Percentiles rank a stretch among this genome's conserved stretches.
These are phyloP conservation scores for Scotopteryx bipunctaria DNA, from an alignment of 2,888 invertebrate genomes.

Conservation along the genomic window DNA sequence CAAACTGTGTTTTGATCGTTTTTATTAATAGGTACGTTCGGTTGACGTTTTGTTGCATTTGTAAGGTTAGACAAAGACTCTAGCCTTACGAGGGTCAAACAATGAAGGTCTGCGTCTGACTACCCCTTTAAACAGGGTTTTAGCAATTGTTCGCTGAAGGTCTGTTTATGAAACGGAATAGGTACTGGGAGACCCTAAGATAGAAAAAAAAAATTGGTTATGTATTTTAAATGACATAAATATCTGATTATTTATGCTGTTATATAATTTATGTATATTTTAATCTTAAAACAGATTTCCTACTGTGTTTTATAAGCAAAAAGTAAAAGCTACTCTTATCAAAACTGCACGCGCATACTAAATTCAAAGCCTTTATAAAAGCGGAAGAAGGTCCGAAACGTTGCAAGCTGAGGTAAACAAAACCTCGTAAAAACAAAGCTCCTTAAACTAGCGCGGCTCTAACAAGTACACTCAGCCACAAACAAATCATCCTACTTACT, in stretches of 20 bases:
- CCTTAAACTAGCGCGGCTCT: conserved; percentile 23
- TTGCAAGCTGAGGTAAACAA: conserved; percentile 16
- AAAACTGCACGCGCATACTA: conserved; percentile 14
- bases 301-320: neutral
- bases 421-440: conserved; percentile 21
- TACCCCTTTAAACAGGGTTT: too few species aligned
- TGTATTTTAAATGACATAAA: neutral
- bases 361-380: conserved; percentile 10
- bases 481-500: too few species aligned
- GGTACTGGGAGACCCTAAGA: too few species aligned
- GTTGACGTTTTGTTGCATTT: too few species aligned
- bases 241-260: neutral
- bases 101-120: too few species aligned
- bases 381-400: conserved; percentile 14
- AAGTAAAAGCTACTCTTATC: conserved; percentile 9
- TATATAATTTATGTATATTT: neutral
- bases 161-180: too few species aligned
- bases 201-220: neutral
- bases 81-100: too few species aligned
- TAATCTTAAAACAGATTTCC: neutral
- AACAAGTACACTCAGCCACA: conserved; percentile 21
- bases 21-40: too few species aligned
- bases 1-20: too few species aligned
- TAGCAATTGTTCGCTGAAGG: too few species aligned
- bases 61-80: too few species aligned